Evolutionary conservation across 2,113 vertebrate species (phyloP), one percentile per base, ranked within the genome.

Genomic region (Aix galericulata): DNA sequence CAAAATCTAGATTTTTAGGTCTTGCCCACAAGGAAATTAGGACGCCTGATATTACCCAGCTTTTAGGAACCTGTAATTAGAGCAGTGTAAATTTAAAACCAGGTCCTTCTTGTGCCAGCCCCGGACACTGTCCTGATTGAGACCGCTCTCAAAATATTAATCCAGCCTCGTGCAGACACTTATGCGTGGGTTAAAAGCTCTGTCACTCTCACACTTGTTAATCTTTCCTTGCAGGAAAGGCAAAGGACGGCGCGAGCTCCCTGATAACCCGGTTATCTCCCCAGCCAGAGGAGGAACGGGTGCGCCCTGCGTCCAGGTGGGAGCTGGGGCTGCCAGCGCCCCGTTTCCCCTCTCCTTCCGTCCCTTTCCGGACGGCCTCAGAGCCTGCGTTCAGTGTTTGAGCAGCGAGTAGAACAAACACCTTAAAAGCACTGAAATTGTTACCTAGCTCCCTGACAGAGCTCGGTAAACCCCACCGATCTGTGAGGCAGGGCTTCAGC

Each of bases 261-360:
- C 85, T 53, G 96, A 96, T 95, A 97, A 93, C 69, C 72, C 60
- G 18, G 60, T 94, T 97, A 97, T 97, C 97, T 89, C 86, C 27
- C 46, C 44, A 59, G 38, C 83, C 95, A 97, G 94, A 82, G 85
- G 93, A 93, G 93, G 96, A 87, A 96, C 91, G 94, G 95, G 95
- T 81, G 86, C 72, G 77, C 73, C 89, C 82, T 79, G 86, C 88
- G 80, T 27, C 60, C 34, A 34, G 78, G 85, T 3, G 9, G 66
- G 27, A 50, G 22, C 48, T 25, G 48, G 48, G 22, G 13, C 48
- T 20, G 7, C 27, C 11, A 3, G 68, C 1, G 8, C 31, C 1
- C 0, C 38, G 46, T 34, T 84, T 86, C 64, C 82, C 23, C 26
- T 86, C 68, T 6, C 80, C 75, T 82, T 66, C 56, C 36, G 79